These are phyloP conservation scores for Macrosoma leucophasiata DNA, from an alignment of 2,888 invertebrate genomes.

Conservation along the genomic window DNA sequence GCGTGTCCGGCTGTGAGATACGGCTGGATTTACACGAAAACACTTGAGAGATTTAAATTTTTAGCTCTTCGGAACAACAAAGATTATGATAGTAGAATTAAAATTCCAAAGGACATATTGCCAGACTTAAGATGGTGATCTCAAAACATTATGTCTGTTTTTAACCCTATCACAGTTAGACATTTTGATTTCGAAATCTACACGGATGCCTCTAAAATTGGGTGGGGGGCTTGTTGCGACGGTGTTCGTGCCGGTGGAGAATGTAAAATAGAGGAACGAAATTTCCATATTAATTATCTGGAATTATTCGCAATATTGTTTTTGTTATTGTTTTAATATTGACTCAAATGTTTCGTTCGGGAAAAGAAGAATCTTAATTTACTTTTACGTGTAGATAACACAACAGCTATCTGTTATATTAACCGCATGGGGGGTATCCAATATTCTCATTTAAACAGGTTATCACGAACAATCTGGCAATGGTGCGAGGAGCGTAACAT, in stretches of 20 bases:
- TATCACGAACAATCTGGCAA: slow-evolving; percentile 17
- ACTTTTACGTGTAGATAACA: slow-evolving; percentile 15
- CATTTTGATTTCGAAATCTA: not conserved
- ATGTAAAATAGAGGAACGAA: slow-evolving; percentile 4
- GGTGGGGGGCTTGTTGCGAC: too few relatives aligned
- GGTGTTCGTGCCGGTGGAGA: too few relatives aligned
- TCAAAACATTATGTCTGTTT: too few relatives aligned
- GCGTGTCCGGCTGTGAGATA: slow-evolving; percentile 33
- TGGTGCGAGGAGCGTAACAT: slow-evolving; percentile 21
- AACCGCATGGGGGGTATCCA: slow-evolving; percentile 17
- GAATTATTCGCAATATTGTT: slow-evolving; percentile 6
- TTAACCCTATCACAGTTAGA: too few relatives aligned
- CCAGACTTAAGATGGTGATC: not conserved
- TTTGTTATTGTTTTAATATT: too few relatives aligned
- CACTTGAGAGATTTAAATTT: slow-evolving; percentile 13
- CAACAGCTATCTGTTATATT: slow-evolving; percentile 22
- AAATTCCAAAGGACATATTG: not conserved
- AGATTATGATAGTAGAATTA: slow-evolving; percentile 1
- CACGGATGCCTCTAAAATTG: slow-evolving; percentile 1
- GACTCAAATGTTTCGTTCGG: slow-evolving; percentile 6
- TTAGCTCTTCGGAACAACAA: slow-evolving; percentile 7
- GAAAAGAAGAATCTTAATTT: slow-evolving; percentile 3
- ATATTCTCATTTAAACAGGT: slow-evolving; percentile 15
- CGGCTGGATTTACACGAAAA: slow-evolving; percentile 32
- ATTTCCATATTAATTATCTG: slow-evolving; percentile 9